A percentile compares a stretch with the other conserved stretches of the same genome.
Conservation (phyloP, 2,797 vertebrate genomes). For the Gymnoscopelus braueri region DNA sequence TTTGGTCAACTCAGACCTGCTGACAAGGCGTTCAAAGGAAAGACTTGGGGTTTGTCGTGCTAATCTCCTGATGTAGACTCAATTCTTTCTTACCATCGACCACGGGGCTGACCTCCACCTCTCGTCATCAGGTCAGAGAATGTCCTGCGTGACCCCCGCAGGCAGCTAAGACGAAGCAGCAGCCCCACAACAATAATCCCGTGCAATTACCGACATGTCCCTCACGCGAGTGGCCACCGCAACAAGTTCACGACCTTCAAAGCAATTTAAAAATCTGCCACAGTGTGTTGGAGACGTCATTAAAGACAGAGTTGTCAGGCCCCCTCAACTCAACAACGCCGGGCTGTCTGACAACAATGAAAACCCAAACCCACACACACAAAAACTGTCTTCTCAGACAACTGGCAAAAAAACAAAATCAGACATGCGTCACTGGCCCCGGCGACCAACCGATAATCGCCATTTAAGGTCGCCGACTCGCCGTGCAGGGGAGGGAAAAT, state of each 20-base stretch:
- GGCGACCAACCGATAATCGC: conserved; percentile 44
- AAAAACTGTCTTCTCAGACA: neutral
- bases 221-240: conserved; percentile 46
- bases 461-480: conserved; percentile 79
- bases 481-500: conserved; percentile 34
- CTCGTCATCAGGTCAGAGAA: conserved; percentile 52
- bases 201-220: conserved; percentile 66
- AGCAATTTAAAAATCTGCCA: neutral
- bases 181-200: conserved; percentile 60
- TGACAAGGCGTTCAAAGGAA: neutral
- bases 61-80: conserved; percentile 38
- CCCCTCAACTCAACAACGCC: too few species aligned
- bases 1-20: conserved; percentile 8
- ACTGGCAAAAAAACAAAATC: conserved; percentile 27
- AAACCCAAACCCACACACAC: neutral
- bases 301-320: too few species aligned
- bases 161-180: conserved; percentile 16
- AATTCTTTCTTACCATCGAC: conserved; percentile 28
- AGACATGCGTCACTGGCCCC: conserved; percentile 1
- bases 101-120: conserved; percentile 52
- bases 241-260: conserved; percentile 51
- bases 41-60: conserved; percentile 18
- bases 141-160: conserved; percentile 52
- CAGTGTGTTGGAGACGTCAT: too few species aligned
- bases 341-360: too few species aligned